Base-by-base conservation (phyloP, 2,113 vertebrate genomes). In the Festucalex cinctus region DNA sequence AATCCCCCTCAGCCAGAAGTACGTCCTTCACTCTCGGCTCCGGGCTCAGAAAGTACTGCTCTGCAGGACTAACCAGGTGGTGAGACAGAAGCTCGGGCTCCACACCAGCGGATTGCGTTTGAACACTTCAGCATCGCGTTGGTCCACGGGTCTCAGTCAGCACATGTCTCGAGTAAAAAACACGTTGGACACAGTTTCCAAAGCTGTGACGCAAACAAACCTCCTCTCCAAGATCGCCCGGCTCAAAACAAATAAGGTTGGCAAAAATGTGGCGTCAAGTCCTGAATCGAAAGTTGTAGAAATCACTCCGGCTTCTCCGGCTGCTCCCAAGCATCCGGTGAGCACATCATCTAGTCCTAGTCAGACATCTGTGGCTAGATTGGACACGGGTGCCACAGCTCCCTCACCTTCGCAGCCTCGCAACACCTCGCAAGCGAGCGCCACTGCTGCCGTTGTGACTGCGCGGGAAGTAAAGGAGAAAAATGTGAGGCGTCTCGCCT, bases 81-180 rank as follows among this genome's bases (percentile, higher is more conserved):
- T 28, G 3, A 75, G 85, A 64, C 87, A 84, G 9, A 80, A 59
- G 26, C 71, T 87, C 14, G 90, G 86, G 66, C 88, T 93, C 39
- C 89, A 87, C 79, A 86, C 88, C 77, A 89, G 88, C 80, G 67
- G 90, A 86, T 85, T 90, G 68, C 86, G 88, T 88, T 90, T 94
- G 77, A 91, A 93, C 69, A 91, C 91, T 71, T 95, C 95, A 58
- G 79, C 92, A 61, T 93, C 92, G 9, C 93, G 92, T 77, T 91
- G 92, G 91, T 90, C 93, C 70, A 63, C 83, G 3, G 88, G 92
- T 86, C 84, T 94, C 72, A 94, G 78, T 79, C 90, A 82, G 91
- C 92, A 78, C 86, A 95, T 96, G 94, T 97, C 93, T 32, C 94
- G 94, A 51, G 93, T 98, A 83, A 96, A 89, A 88, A 96, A 60